These are phyloP conservation scores for Oreohelix idahoensis DNA, from an alignment of 1,140 invertebrate genomes.

Conservation along the genomic window DNA sequence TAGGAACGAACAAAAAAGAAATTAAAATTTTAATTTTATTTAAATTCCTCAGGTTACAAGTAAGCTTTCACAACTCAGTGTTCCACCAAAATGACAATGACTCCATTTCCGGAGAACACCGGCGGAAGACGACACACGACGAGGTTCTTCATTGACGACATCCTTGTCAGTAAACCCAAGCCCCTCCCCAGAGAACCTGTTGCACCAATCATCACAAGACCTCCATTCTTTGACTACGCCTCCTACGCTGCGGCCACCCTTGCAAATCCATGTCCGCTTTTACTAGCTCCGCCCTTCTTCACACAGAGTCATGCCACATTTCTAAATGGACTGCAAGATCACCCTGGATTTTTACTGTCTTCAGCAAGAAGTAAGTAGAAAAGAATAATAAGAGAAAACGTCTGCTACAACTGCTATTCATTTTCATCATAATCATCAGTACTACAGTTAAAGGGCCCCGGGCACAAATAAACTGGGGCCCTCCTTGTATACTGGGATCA, in stretches of 20 bases:
- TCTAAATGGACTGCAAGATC: conserved; percentile 13
- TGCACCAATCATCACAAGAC: conserved; percentile 11
- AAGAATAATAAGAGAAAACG: no score
- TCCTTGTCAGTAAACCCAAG: conserved; percentile 36
- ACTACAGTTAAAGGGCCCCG: no score
- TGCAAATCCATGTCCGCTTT: conserved; percentile 23
- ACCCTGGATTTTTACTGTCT: conserved; percentile 26
- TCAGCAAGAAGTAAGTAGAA: conserved; percentile 31
- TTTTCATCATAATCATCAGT: no score
- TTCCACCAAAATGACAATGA: background rate
- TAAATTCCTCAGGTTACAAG: background rate
- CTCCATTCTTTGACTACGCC: conserved; percentile 35
- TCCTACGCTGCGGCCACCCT: conserved; percentile 29
- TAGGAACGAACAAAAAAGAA: no score
- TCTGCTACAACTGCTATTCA: no score
- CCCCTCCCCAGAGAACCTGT: conserved; percentile 23
- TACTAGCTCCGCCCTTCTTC: conserved; percentile 35
- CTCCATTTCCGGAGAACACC: conserved; percentile 26
- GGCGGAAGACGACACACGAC: conserved; percentile 19
- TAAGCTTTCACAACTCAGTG: background rate
- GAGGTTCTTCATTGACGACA: conserved; percentile 36
- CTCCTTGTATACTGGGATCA: no score
- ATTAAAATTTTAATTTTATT: no score
- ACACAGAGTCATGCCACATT: conserved; percentile 33
- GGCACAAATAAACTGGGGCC: no score